phyloP scores from a whole-genome alignment of 2,888 invertebrate species.

The Apamea sordens region DNA sequence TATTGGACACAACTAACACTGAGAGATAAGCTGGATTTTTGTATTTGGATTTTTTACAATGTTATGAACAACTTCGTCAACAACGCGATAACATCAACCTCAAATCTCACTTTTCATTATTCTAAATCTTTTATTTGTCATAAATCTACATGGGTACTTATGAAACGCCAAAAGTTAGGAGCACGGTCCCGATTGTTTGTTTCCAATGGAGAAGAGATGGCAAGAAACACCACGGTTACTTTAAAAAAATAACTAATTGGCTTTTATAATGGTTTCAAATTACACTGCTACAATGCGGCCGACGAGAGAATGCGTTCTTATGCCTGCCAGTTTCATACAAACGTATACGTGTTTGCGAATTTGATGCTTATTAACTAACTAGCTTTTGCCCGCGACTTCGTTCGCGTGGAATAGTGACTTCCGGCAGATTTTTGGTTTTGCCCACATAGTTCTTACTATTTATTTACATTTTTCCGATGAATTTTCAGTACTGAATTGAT shows the following conservation, averaged over 20 bases:
- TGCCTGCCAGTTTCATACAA: no score
- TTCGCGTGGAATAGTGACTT: no score
- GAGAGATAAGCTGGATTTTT: neutral
- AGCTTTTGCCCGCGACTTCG: no score
- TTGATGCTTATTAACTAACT: no score
- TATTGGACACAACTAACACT: neutral
- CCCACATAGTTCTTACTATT: no score
- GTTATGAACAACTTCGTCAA: neutral
- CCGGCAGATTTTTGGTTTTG: no score
- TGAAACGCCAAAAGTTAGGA: neutral
- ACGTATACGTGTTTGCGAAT: no score
- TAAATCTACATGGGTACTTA: neutral
- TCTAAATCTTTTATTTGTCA: no score
- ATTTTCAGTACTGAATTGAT: no score
- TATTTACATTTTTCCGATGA: no score
- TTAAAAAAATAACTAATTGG: neutral
- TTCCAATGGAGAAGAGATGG: neutral
- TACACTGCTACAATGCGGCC: neutral
- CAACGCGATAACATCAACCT: neutral
- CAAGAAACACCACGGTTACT: neutral
- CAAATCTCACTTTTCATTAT: neutral
- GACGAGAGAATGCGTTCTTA: no score
- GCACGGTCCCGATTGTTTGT: no score
- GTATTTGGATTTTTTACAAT: neutral
- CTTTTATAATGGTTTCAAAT: neutral